Evolutionary conservation across 2,888 invertebrate species (phyloP), one percentile per base, ranked within the genome.

Genomic region (Clivina fossor): DNA sequence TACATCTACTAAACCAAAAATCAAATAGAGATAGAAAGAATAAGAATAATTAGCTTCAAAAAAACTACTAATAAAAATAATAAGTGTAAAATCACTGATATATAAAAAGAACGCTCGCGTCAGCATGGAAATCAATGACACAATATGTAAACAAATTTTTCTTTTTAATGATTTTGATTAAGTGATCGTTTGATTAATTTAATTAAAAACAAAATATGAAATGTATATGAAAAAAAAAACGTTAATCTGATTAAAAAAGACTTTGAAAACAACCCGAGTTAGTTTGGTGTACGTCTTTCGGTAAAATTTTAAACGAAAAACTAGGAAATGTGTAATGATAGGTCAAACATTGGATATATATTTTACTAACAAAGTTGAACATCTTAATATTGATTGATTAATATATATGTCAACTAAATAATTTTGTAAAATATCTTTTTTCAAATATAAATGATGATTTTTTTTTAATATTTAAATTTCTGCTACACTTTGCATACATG

Each of bases 81-180:
- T 40, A 47, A 47, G 15, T 37, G 18, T 18, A 46, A 15, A 24
- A 26, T 30, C 13, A 33, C 33, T 16, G 41, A 24, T 16, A 22
- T 28, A 30, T 20, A 19, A 55, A 54, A 60, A 57, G 64, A 63
- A 68, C 73, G 73, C 73, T 71, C 72, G 71, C 74, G 74, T 74
- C 74, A 74, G 74, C 74, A 74, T 74, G 74, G 74, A 74, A 74
- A 74, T 74, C 72, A 72, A 63, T 64, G 59, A 46, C 44, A 43
- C 37, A 46, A 18, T 20, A 28, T 16, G 11, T 49, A 20, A 32
- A 26, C 28, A 40, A 32, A 43, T 43, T 41, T 38, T 37, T 15
- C 37, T 40, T 22, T 33, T 20, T 15, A 22, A 24, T 32, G 26
- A 48, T 35, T 13, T 35, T 47, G 18, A 47, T 47, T 32, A 47